Base-by-base conservation (phyloP, 1,140 invertebrate species). In the Scaptodrosophila lebanonensis region DNA sequence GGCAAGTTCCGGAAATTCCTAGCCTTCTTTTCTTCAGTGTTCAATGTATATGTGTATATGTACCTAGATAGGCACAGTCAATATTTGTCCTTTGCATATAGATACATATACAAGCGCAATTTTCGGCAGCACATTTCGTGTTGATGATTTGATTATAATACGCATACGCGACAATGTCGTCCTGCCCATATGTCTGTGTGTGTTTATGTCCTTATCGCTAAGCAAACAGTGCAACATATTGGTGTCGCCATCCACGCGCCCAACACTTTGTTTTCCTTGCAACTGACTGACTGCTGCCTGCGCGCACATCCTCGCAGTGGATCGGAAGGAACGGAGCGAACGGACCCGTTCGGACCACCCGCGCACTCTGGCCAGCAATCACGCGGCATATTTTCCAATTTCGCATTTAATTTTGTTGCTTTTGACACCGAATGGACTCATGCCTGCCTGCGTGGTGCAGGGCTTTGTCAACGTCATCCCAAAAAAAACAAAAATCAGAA, bases 401-500 rank as follows among this genome's bases (percentile, higher is more conserved):
- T 82, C 68, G 75, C 69, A 73, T 79, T 79, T 79, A 73, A 79
- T 73, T 69, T 82, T 82, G 75, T 82, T 82, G 76, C 76, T 75
- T 75, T 82, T 82, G 66, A 82, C 75, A 82, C 69, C 75, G 76
- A 59, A 82, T 75, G 75, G 66, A 57, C 59, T 59, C 67, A 58
- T 44, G 52, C 50, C 45, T 44, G 61, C 12, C 12, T 9, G 3
- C n/a, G n/a, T n/a, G n/a, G n/a, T n/a, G 20, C 60, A 33, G 51
- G 33, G 50, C 69, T 51, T 48, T 72, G 58, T 50, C 72, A 67
- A 77, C 72, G 49, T 49, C 57, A 56, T 39, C 47, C 52, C 50
- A 8, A 45, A 43, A 63, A 53, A 54, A 44, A 36, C 13, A 35
- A 33, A 9, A 12, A 57, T 54, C 35, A 35, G 29, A 47, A 40